Evolutionary conservation across 2,797 vertebrate species (phyloP), one percentile per base, ranked within the genome.

Genomic region (Ibycter americanus): DNA sequence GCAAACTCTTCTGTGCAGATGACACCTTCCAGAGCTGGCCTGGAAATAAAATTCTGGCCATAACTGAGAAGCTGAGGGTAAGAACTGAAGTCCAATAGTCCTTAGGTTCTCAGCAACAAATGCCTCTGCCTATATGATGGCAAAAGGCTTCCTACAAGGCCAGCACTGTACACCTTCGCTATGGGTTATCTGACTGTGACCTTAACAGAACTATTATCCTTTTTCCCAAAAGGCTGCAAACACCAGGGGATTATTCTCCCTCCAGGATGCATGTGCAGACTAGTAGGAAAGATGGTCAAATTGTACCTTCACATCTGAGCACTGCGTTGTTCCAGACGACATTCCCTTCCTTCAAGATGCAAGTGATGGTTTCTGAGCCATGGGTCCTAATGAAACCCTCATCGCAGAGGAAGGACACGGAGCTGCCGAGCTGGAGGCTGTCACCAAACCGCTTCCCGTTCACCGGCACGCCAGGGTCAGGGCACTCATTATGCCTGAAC

Each of bases 271-370:
- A 20, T 0, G 0, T 1, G 4, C 40, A 47, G 42, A 19, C n/a
- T 4, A 2, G 15, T 1, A 40, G 56, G n/a, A 8, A 31, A 38
- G 49, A 38, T 0, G 10, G 0, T 5, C 13, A 4, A 38, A 49
- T 13, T 12, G 11, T 59, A 99, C 99, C 99, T 99, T 99, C 99
- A 25, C 99, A 99, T 56, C 99, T 99, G 9, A 99, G 99, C 65
- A 99, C 99, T 0, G 99, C 99, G 0, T 99, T 99, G 97, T 99
- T 99, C 99, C 99, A 99, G 66, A 99, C 99, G 89, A 99, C 99
- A 0, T 98, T 99, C 42, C 99, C 99, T 36, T 99, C 99, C 97
- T 99, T 99, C 91, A 99, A 97, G 90, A 99, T 98, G 86, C 99
- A 99, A 83, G 99, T 99, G 97, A 99, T 96, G 49, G 98, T 99